phyloP scores from a whole-genome alignment of 2,888 invertebrate genomes.

The Nowickia ferox region DNA sequence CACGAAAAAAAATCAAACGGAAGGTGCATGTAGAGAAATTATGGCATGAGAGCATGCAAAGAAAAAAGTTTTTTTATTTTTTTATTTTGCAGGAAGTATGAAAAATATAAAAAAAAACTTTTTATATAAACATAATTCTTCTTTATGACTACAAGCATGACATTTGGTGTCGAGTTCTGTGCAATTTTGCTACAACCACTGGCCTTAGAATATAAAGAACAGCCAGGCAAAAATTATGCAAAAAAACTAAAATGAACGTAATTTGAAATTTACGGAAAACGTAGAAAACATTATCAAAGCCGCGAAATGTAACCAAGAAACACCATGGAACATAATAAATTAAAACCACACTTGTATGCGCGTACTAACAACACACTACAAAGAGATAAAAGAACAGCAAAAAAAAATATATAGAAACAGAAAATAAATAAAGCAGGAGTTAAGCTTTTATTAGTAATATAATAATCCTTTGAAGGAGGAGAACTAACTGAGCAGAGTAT shows the following conservation, averaged over 20 bases:
- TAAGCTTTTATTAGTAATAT: constrained; percentile 36
- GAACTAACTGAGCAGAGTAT: constrained; percentile 5
- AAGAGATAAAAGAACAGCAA: background rate
- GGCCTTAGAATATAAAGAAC: constrained; percentile 60
- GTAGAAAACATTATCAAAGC: constrained; percentile 79
- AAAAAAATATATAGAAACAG: too few species aligned
- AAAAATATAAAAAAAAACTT: constrained; percentile 48
- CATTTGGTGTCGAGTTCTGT: constrained; percentile 67
- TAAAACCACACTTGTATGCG: constrained; percentile 74
- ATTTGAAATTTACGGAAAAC: constrained; percentile 72
- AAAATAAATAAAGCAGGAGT: constrained; percentile 31
- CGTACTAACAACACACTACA: constrained; percentile 37
- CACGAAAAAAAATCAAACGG: constrained; percentile 60
- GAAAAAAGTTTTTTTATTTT: constrained; percentile 28
- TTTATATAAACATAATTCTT: constrained; percentile 73
- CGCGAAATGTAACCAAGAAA: constrained; percentile 82
- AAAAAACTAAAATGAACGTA: constrained; percentile 44
- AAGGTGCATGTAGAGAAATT: constrained; percentile 72
- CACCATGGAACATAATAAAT: constrained; percentile 77
- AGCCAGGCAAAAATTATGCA: constrained; percentile 27
- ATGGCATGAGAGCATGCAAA: constrained; percentile 4
- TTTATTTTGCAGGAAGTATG: constrained; percentile 73
- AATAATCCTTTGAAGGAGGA: constrained; percentile 51
- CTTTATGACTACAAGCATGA: constrained; percentile 74
- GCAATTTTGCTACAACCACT: constrained; percentile 36